Percentiles rank a stretch among this genome's conserved stretches.
Conservation (phyloP, 2,797 vertebrate species). For the Danio jaintianensis region DNA sequence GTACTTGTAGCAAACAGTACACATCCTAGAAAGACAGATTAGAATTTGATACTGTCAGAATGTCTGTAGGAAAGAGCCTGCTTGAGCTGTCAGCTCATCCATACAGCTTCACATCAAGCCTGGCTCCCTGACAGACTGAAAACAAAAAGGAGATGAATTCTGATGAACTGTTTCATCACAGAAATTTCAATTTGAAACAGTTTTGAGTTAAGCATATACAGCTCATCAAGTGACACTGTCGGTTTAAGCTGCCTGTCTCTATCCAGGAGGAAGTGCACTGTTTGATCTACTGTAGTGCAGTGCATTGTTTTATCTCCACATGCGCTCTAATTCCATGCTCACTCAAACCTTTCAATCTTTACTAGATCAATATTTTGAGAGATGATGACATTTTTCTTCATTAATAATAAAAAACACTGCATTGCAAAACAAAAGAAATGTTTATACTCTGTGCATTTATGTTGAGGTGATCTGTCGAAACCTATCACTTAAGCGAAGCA, state of each 20-base stretch:
- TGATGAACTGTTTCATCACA: constrained; percentile 66
- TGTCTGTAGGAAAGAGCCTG: constrained; percentile 38
- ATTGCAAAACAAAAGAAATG: not conserved
- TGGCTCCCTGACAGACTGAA: constrained; percentile 57
- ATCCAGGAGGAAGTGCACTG: constrained; percentile 57
- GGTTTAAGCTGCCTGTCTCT: constrained; percentile 67
- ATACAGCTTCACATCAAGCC: constrained; percentile 64
- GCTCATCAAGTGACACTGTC: constrained; percentile 71
- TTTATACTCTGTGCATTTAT: not conserved
- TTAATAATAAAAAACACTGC: constrained; percentile 47
- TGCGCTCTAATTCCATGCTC: constrained; percentile 65
- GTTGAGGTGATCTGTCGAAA: no score
- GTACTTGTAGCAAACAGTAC: constrained; percentile 3
- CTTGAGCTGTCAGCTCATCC: constrained; percentile 60
- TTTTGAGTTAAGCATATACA: constrained; percentile 68
- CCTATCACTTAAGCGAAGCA: not conserved
- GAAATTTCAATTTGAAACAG: constrained; percentile 64
- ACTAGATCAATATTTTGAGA: constrained; percentile 66
- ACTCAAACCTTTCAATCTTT: constrained; percentile 70
- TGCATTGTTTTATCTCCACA: constrained; percentile 54
- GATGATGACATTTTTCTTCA: constrained; percentile 52
- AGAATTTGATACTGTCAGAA: constrained; percentile 58
- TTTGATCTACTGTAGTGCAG: constrained; percentile 60
- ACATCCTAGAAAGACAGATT: constrained; percentile 43
- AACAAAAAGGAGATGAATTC: constrained; percentile 60